phyloP scores from a whole-genome alignment of 2,888 invertebrate species.

The Nemotelus nigrinus region DNA sequence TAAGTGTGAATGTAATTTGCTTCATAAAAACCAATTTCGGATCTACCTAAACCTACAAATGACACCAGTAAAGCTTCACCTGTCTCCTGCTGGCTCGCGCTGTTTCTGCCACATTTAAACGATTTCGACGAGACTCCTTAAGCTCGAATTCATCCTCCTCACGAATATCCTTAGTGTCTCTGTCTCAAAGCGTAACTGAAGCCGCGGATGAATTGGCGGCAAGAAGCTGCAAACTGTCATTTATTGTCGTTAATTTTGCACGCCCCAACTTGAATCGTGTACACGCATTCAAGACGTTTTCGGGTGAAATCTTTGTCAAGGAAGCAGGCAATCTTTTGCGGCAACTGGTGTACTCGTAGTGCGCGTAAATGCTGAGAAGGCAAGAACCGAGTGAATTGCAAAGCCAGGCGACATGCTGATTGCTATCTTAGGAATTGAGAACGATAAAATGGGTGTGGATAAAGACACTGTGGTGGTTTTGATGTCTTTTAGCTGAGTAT shows the following conservation, averaged over 20 bases:
- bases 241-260: conserved; percentile 38
- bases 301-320: background rate
- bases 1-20: too few species aligned
- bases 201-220: conserved; percentile 10
- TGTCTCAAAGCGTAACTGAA: conserved; percentile 25
- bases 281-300: background rate
- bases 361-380: background rate
- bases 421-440: conserved; percentile 24
- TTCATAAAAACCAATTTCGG: too few species aligned
- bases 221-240: conserved; percentile 43
- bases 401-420: conserved; percentile 14
- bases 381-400: conserved; percentile 7
- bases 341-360: background rate
- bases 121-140: background rate
- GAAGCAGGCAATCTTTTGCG: background rate
- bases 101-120: background rate
- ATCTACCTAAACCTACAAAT: background rate
- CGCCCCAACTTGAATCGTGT: background rate
- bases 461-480: background rate
- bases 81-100: background rate
- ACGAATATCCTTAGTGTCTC: background rate
- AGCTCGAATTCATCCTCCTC: conserved; percentile 13
- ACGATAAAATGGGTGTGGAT: background rate
- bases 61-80: conserved; percentile 31
- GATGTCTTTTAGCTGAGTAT: conserved; percentile 7